A percentile compares a stretch with the other conserved stretches of the same genome.
Conservation (phyloP, 2,888 invertebrate genomes). For the Eristalinus aeneus region DNA sequence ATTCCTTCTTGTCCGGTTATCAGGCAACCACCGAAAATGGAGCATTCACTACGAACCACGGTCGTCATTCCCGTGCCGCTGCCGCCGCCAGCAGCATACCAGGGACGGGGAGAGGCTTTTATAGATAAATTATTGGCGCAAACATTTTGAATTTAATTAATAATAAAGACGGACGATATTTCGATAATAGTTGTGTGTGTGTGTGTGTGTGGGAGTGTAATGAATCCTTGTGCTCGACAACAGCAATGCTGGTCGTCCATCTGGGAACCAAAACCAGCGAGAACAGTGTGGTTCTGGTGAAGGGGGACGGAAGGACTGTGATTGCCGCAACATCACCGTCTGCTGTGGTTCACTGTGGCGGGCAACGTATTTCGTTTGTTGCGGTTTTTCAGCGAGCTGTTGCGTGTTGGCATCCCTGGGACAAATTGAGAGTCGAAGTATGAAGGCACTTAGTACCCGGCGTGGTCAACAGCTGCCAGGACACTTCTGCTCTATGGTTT, state of each 20-base stretch:
- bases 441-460: slow-evolving; percentile 30
- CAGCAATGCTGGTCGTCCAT: slow-evolving; percentile 29
- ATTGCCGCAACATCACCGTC: background rate
- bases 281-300: background rate
- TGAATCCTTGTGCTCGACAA: slow-evolving; percentile 24
- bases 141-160: slow-evolving; percentile 71
- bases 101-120: slow-evolving; percentile 21
- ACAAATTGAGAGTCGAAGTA: background rate
- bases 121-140: slow-evolving; percentile 63
- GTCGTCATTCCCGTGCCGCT: too few species aligned
- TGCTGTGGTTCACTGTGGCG: background rate
- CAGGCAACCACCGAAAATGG: slow-evolving; percentile 17
- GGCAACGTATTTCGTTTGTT: slow-evolving; percentile 38
- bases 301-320: background rate
- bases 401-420: slow-evolving; percentile 5
- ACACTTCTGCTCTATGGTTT: slow-evolving; percentile 23
- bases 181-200: slow-evolving; percentile 68
- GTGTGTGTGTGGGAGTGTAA: slow-evolving; percentile 51
- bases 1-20: slow-evolving; percentile 3
- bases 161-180: slow-evolving; percentile 64
- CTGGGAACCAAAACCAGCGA: slow-evolving; percentile 17
- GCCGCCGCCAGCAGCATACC: background rate
- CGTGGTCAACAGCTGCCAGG: slow-evolving; percentile 27
- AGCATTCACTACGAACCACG: background rate
- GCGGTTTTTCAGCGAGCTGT: slow-evolving; percentile 38